Evolutionary conservation across 2,888 invertebrate genomes (phyloP).

Genomic region (Brachypterus glaber): DNA sequence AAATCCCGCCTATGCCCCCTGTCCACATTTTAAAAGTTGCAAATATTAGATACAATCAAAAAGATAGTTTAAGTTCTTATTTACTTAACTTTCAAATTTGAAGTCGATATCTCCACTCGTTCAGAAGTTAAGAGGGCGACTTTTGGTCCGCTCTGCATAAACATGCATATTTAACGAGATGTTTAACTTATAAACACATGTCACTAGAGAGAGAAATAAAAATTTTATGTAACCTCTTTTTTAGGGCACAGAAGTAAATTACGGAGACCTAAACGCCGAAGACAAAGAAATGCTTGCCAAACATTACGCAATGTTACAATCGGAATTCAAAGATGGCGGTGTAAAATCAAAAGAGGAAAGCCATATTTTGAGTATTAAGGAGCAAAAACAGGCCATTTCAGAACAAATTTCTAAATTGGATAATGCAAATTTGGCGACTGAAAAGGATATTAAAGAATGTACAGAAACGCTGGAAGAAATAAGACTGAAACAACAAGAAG

Average conservation of each 20-base stretch:
- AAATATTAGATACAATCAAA: no score
- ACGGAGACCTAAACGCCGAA: constrained; percentile 45
- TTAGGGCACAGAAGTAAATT: neutral
- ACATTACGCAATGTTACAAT: constrained; percentile 64
- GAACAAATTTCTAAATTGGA: constrained; percentile 45
- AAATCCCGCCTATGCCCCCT: no score
- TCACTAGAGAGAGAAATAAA: no score
- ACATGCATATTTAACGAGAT: no score
- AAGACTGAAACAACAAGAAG: constrained; percentile 32
- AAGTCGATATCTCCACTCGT: no score
- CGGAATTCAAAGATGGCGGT: constrained; percentile 48
- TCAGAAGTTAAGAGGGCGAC: no score
- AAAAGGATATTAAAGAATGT: neutral
- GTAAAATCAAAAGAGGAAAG: constrained; percentile 32
- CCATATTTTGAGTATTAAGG: constrained; percentile 28
- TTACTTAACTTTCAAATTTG: no score
- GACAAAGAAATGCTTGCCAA: constrained; percentile 57
- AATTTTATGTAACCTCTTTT: no score
- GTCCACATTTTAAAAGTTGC: no score
- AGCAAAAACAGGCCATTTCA: constrained; percentile 31
- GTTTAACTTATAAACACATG: no score
- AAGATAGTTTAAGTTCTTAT: no score
- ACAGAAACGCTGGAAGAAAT: constrained; percentile 22
- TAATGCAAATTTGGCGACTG: constrained; percentile 19
- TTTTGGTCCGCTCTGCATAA: no score